Evolutionary conservation across 2,888 invertebrate genomes (phyloP).

Genomic region (Meandrusa payeni): DNA sequence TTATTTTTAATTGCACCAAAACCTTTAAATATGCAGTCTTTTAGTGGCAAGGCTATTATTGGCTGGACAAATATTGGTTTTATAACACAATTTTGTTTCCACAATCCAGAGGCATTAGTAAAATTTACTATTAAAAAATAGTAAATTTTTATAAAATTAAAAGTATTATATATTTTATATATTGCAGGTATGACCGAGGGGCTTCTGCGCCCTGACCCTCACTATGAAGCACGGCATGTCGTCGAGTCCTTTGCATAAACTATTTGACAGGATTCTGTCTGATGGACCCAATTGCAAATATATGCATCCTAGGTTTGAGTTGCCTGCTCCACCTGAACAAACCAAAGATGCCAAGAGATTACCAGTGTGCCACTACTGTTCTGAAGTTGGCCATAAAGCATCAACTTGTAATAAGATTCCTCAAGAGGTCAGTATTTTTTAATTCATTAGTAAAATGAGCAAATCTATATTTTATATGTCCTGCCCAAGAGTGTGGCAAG

Average conservation of each 20-base stretch:
- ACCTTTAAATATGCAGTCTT: too few relatives aligned
- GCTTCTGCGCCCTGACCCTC: slow-evolving; percentile 99
- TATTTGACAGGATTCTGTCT: slow-evolving; percentile 97
- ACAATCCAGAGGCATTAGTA: too few relatives aligned
- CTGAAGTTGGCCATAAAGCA: slow-evolving; percentile 98
- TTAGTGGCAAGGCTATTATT: too few relatives aligned
- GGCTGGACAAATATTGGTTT: too few relatives aligned
- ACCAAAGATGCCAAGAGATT: slow-evolving; percentile 91
- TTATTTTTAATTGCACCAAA: too few relatives aligned
- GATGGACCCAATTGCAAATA: slow-evolving; percentile 97
- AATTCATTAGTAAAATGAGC: too few relatives aligned
- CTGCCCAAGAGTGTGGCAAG: too few relatives aligned
- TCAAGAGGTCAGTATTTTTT: slow-evolving; percentile 80
- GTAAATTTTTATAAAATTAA: too few relatives aligned
- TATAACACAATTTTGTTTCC: too few relatives aligned
- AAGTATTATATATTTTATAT: too few relatives aligned
- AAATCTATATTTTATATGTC: too few relatives aligned
- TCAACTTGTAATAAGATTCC: slow-evolving; percentile 95
- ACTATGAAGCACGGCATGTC: slow-evolving; percentile 97
- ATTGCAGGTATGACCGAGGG: slow-evolving; percentile 92
- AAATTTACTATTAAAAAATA: too few relatives aligned
- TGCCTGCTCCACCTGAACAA: slow-evolving; percentile 93
- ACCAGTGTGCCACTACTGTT: slow-evolving; percentile 97
- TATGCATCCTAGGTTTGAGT: slow-evolving; percentile 97
- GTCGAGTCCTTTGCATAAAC: slow-evolving; percentile 96